Base-by-base conservation (phyloP, 2,888 invertebrate genomes). In the Cryptosula pallasiana region DNA sequence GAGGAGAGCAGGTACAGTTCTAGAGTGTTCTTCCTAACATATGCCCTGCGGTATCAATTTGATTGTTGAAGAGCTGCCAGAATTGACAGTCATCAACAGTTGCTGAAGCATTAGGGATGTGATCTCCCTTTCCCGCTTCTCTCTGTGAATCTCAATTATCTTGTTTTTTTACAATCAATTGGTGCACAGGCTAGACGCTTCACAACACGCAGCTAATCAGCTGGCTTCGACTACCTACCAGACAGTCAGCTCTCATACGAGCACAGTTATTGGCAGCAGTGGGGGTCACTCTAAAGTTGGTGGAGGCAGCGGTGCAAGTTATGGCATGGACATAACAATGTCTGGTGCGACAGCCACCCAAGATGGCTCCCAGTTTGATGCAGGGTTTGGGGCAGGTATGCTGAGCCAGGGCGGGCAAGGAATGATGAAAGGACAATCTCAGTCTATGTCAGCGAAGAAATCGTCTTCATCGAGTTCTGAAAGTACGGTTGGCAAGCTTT, bases 1-100 rank as follows among this genome's bases (percentile, higher is more conserved):
- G 87, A 87, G 77, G 87, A 88, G 80, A 86, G 83, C 80, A 83
- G 87, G 84, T 84, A 78, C 72, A 78, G 16, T n/a, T n/a, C n/a
- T n/a, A n/a, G n/a, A n/a, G n/a, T n/a, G n/a, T n/a, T n/a, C n/a
- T n/a, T n/a, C n/a, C n/a, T n/a, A n/a, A n/a, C n/a, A n/a, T n/a
- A n/a, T n/a, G n/a, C n/a, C n/a, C n/a, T n/a, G n/a, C n/a, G n/a
- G n/a, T n/a, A n/a, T n/a, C n/a, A n/a, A n/a, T n/a, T n/a, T n/a
- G n/a, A n/a, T n/a, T n/a, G n/a, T n/a, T n/a, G n/a, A n/a, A n/a
- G n/a, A n/a, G n/a, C n/a, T n/a, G n/a, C n/a, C n/a, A n/a, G n/a
- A n/a, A n/a, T n/a, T n/a, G n/a, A n/a, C n/a, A n/a, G n/a, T n/a
- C n/a, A n/a, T n/a, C n/a, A n/a, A n/a, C n/a, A n/a, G n/a, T n/a